Conservation (phyloP, 2,113 vertebrate species). For the Corynorhinus townsendii region DNA sequence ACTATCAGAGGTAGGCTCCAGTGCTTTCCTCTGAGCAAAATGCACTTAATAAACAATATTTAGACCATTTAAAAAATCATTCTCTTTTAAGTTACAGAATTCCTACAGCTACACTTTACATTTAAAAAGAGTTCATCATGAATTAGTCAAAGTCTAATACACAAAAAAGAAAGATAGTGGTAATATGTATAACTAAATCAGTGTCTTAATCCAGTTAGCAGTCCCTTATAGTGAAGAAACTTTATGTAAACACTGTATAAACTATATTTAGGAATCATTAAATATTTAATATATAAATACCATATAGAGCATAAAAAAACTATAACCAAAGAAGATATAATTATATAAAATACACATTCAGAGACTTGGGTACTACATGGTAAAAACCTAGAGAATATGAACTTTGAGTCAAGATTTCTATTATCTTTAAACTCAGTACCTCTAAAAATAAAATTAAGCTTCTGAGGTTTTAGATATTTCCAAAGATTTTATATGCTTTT, state of each 20-base stretch:
- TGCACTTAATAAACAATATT: neutral
- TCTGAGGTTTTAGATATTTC: constrained; percentile 20
- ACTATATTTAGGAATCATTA: constrained; percentile 5
- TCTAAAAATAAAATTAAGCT: constrained; percentile 20
- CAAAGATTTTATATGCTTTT: neutral
- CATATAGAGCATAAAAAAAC: neutral
- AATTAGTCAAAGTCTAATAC: neutral
- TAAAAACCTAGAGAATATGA: constrained; percentile 1
- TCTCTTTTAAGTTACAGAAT: neutral
- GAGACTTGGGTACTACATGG: neutral
- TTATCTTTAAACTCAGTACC: neutral
- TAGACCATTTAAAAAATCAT: neutral
- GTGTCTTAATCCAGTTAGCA: neutral
- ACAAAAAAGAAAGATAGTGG: neutral
- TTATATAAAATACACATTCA: neutral
- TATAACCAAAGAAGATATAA: neutral
- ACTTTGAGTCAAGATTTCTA: neutral
- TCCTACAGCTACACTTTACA: neutral
- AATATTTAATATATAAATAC: constrained; percentile 17
- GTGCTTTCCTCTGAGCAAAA: neutral
- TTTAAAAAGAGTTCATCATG: neutral
- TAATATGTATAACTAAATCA: neutral
- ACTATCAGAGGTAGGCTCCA: neutral
- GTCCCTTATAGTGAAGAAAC: neutral
- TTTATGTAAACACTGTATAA: neutral